These are phyloP conservation scores for Phorcus lineatus DNA, from an alignment of 2,888 invertebrate species.

Conservation along the genomic window DNA sequence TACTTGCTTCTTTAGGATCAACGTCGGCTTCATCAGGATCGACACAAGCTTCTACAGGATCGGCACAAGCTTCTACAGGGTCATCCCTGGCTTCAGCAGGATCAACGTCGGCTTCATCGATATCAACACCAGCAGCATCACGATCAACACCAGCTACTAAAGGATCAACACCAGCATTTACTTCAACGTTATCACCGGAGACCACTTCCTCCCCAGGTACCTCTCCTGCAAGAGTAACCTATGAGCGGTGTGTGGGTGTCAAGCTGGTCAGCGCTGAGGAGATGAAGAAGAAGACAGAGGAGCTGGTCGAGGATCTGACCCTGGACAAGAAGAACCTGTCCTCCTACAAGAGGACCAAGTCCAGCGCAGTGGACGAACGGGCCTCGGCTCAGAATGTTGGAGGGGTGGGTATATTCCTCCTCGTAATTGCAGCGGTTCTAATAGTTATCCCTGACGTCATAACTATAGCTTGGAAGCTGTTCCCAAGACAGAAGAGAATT, in stretches of 20 bases:
- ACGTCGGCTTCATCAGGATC: no score
- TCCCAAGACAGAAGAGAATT: no score
- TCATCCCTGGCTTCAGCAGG: no score
- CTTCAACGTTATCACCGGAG: neutral
- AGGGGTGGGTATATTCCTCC: neutral
- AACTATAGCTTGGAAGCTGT: neutral
- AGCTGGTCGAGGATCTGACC: neutral
- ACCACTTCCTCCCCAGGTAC: neutral
- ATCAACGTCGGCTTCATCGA: no score
- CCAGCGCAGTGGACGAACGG: neutral
- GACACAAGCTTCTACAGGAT: slow-evolving; percentile 42
- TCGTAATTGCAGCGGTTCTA: neutral
- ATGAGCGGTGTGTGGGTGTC: slow-evolving; percentile 3
- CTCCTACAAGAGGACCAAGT: neutral
- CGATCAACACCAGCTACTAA: no score
- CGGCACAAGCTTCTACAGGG: no score
- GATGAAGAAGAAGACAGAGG: neutral
- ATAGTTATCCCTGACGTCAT: neutral
- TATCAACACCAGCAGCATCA: no score
- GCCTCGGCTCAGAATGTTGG: neutral
- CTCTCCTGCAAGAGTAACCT: neutral
- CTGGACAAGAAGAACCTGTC: slow-evolving; percentile 5
- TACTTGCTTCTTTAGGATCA: no score
- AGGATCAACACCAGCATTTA: slow-evolving; percentile 43
- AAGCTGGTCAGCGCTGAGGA: neutral